Conservation (phyloP, 2,888 invertebrate species). For the Chironomus tentans region DNA sequence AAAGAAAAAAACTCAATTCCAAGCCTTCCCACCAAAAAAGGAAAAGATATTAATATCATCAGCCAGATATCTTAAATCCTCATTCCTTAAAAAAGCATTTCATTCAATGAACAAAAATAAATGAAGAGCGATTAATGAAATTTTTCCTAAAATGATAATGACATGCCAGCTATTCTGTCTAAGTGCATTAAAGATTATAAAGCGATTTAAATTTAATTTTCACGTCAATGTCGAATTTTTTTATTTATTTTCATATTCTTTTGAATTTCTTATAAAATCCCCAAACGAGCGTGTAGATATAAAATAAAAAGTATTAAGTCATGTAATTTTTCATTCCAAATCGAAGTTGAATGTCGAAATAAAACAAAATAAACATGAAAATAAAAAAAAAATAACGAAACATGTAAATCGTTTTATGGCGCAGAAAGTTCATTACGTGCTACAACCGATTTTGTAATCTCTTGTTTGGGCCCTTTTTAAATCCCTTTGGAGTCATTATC, state of each 20-base stretch:
- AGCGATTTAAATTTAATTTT: constrained; percentile 6
- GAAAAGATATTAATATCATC: too few species aligned
- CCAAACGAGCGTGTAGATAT: background rate
- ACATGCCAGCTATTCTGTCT: background rate
- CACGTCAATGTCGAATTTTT: background rate
- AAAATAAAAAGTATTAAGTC: background rate
- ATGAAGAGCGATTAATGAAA: too few species aligned
- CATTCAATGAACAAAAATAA: too few species aligned
- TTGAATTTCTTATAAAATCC: too few species aligned
- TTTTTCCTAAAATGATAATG: too few species aligned
- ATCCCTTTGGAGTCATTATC: too few species aligned
- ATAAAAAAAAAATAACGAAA: background rate
- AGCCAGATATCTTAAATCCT: too few species aligned
- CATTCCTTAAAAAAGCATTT: too few species aligned
- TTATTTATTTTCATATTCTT: too few species aligned
- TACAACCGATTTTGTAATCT: background rate
- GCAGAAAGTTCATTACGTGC: background rate
- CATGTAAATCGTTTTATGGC: constrained; percentile 5
- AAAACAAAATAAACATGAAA: too few species aligned
- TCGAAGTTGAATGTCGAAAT: background rate
- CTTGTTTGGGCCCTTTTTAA: background rate
- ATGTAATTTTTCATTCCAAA: background rate
- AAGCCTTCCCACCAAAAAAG: too few species aligned
- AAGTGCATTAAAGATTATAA: background rate
- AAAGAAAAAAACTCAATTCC: too few species aligned